Evolutionary conservation across 2,113 vertebrate genomes (phyloP), one percentile per base, ranked within the genome.

Genomic region (Chitala chitala): DNA sequence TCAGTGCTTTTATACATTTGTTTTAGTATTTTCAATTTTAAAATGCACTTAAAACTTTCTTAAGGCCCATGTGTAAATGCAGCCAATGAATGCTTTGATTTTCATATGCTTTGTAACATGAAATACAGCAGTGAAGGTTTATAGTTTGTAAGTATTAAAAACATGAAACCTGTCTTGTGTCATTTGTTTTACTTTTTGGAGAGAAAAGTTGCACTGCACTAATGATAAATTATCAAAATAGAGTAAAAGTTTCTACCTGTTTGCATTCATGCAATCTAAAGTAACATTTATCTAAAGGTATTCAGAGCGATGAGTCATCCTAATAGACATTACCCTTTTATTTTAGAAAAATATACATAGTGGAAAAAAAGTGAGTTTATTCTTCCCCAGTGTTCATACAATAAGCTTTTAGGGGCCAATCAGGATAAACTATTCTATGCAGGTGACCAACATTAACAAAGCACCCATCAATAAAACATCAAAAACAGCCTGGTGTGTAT

Each of bases 31-130:
- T 68, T 46, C 56, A 58, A 69, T 68, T 36, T 42, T 44, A 15
- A 72, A 61, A 56, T 75, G 64, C 40, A 75, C 73, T 75, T 69
- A 56, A 42, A 68, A 68, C 44, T 68, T 68, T 53, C 50, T 69
- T 69, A 75, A 69, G 50, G 31, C 73, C 68, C 64, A 68, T 69
- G 51, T 75, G 73, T 75, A 53, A 75, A 72, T 72, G 51, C 31
- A 55, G 70, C 24, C 53, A 72, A 55, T 54, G 42, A 75, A 75
- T 69, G 33, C 38, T 69, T 58, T 75, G 63, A 53, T 68, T 75
- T 75, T 75, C 73, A 75, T 75, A 75, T 33, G 63, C 73, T 69
- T 75, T 75, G 73, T 75, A 56, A 75, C 51, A 75, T 56, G 64
- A 68, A 75, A 69, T 68, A 58, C 51, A 55, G 50, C 64, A 22